Evolutionary conservation across 2,888 invertebrate species (phyloP), one percentile per base, ranked within the genome.

Genomic region (Aspidiotus rigidus): DNA sequence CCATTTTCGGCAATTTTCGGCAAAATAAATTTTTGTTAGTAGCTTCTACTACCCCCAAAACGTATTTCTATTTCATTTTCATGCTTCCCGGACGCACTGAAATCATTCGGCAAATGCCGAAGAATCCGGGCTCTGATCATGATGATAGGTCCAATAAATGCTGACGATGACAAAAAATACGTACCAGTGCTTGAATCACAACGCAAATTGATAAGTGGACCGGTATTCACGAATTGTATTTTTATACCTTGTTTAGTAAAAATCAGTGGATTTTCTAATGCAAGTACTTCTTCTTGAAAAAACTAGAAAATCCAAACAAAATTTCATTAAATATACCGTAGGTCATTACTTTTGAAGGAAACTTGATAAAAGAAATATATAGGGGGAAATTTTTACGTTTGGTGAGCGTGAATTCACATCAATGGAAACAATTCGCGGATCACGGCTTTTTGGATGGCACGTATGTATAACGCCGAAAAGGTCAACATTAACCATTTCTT

Each of bases 401-500:
- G 28, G 28, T 28, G 28, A 28, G 28, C 28, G 28, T 28, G 28
- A 28, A 54, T 64, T 40, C 64, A 39, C 41, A 6, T 90, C 89
- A 73, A 93, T 82, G 11, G 86, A 80, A 72, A 92, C 81, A 55
- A 82, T 76, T 6, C 83, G 79, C 0, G 88, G 86, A 78, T 88
- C 85, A 0, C 86, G 87, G 11, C 83, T 84, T 2, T 84, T 81
- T 0, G 93, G 92, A 77, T 92, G 86, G 17, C 86, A 81, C 0
- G 92, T 89, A 79, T 93, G 93, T 77, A 93, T 78, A 2, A 92
- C 91, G 7, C 93, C 93, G 63, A 87, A 87, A 0, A 77, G 74
- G 42, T 86, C 85, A 0, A 89, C 83, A 13, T 81, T 75, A 17
- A 89, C 86, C 85, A 93, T 85, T 74, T 83, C 82, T 77, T 93